A percentile compares a stretch with the other conserved stretches of the same genome.
These are phyloP conservation scores for Ostrea denselamellosa DNA, from an alignment of 1,140 invertebrate genomes.

Conservation along the genomic window DNA sequence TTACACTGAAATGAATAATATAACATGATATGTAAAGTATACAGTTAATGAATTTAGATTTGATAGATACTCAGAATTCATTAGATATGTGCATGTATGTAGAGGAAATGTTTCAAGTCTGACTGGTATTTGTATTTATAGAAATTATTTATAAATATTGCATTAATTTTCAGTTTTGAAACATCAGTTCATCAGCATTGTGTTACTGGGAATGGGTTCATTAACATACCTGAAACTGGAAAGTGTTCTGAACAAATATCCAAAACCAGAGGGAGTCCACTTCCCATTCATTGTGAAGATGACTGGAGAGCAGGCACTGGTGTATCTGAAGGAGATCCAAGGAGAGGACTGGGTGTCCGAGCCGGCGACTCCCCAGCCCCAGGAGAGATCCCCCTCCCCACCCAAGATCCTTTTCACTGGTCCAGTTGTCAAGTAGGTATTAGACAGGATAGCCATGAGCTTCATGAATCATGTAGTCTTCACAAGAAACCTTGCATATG, in stretches of 20 bases:
- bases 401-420: slow-evolving; percentile 68
- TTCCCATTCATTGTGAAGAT: slow-evolving; percentile 22
- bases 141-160: too few species aligned
- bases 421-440: slow-evolving; percentile 69
- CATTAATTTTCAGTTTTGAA: slow-evolving; percentile 81
- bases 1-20: too few species aligned
- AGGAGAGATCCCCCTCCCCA: slow-evolving; percentile 62
- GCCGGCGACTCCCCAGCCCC: background rate
- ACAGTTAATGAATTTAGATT: too few species aligned
- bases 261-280: background rate
- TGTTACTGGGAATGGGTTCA: slow-evolving; percentile 85
- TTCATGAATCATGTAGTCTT: too few species aligned
- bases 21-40: too few species aligned
- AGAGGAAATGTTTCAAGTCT: too few species aligned
- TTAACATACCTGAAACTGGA: slow-evolving; percentile 84
- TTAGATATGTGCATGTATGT: too few species aligned
- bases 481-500: too few species aligned
- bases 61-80: too few species aligned
- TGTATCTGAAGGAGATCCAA: slow-evolving; percentile 86
- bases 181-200: slow-evolving; percentile 87
- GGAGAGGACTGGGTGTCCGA: background rate
- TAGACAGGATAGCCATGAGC: background rate
- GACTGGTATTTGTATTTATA: too few species aligned
- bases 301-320: slow-evolving; percentile 87
- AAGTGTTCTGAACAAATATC: background rate